These are phyloP conservation scores for Cathartes aura DNA, from an alignment of 2,113 vertebrate species.

Conservation along the genomic window DNA sequence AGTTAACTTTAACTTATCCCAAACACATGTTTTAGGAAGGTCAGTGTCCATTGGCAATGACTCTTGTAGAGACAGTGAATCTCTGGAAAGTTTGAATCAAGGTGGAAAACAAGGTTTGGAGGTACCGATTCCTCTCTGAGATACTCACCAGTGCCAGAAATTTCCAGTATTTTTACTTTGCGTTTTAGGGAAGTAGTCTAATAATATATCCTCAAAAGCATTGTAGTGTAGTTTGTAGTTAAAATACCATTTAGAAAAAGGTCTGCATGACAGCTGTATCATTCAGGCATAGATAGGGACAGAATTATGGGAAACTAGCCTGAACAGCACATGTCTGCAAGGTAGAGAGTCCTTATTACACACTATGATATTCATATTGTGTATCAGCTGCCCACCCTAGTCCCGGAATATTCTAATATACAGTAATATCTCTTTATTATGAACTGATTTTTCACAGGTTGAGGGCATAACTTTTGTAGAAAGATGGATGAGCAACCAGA, in stretches of 20 bases:
- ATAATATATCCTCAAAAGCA: not conserved
- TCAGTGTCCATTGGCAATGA: not conserved
- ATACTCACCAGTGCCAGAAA: not conserved
- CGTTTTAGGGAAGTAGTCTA: not conserved
- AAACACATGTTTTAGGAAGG: not conserved
- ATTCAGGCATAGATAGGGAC: not conserved
- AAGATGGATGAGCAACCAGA: not conserved
- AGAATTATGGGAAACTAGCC: not conserved
- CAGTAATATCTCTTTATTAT: not conserved
- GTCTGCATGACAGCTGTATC: not conserved
- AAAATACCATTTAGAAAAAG: not conserved
- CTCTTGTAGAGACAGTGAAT: not conserved
- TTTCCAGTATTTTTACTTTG: not conserved
- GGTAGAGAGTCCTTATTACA: not conserved
- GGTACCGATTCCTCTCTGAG: accelerated
- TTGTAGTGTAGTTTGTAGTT: not conserved
- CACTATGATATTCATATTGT: not conserved
- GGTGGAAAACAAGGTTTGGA: not conserved
- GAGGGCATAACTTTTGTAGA: not conserved
- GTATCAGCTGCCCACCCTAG: not conserved
- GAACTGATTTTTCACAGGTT: not conserved
- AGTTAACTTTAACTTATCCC: not conserved
- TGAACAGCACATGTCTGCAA: not conserved
- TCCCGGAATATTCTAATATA: not conserved
- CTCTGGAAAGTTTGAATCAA: not conserved